These are phyloP conservation scores for Liopterus haemorrhoidalis DNA, from an alignment of 2,888 invertebrate genomes.

Conservation along the genomic window DNA sequence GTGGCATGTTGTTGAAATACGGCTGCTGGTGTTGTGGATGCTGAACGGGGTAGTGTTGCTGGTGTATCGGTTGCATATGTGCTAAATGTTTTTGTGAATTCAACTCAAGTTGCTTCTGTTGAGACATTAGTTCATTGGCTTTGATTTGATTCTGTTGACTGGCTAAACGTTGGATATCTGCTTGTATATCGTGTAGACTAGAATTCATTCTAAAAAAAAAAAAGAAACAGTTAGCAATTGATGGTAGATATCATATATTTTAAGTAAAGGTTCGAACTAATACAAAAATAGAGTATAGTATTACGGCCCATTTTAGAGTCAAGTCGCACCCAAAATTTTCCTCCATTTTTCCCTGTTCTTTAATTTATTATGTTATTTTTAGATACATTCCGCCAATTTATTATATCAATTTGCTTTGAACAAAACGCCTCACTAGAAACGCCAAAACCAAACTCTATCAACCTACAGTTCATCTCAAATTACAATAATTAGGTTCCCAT, in stretches of 20 bases:
- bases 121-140: constrained; percentile 47
- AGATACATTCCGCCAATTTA: no score
- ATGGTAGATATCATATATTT: no score
- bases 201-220: constrained; percentile 70
- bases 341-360: no score
- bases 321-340: no score
- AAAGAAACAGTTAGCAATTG: not conserved
- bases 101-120: constrained; percentile 57
- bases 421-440: no score
- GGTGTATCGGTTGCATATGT: constrained; percentile 52
- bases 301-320: no score
- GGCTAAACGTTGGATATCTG: constrained; percentile 85
- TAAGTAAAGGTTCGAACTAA: not conserved
- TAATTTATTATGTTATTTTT: no score
- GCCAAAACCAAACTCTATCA: no score
- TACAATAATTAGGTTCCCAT: no score
- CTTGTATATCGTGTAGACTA: constrained; percentile 89
- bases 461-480: no score
- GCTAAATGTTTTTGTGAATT: constrained; percentile 47
- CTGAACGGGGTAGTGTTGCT: constrained; percentile 26
- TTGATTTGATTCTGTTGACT: constrained; percentile 74
- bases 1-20: constrained; percentile 30
- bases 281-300: no score
- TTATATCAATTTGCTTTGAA: no score
- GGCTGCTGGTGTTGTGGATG: constrained; percentile 41